Evolutionary conservation across 2,113 vertebrate species (phyloP).

Genomic region (Xyliphius kryptos): DNA sequence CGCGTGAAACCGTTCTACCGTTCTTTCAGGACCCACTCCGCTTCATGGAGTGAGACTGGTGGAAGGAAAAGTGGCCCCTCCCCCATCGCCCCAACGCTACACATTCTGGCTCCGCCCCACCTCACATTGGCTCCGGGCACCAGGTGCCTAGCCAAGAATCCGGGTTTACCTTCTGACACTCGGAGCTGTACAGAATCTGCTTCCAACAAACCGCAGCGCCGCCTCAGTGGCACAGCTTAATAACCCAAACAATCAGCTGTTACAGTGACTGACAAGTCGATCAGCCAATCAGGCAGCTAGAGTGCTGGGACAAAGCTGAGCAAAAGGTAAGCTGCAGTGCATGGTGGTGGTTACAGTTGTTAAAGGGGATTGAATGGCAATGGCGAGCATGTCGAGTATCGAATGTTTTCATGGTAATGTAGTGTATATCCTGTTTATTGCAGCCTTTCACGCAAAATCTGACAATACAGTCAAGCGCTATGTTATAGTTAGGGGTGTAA

Average conservation of each 20-base stretch:
- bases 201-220: slow-evolving; percentile 15
- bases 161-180: slow-evolving; percentile 20
- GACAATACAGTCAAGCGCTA: too few species aligned
- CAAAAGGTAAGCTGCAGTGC: slow-evolving; percentile 21
- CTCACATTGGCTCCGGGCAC: slow-evolving; percentile 21
- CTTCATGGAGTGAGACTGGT: slow-evolving; percentile 39
- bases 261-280: slow-evolving; percentile 27
- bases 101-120: slow-evolving; percentile 24
- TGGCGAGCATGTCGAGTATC: too few species aligned
- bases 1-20: not conserved
- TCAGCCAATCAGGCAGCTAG: slow-evolving; percentile 37
- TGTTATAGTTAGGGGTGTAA: too few species aligned
- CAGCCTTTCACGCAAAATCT: too few species aligned
- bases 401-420: too few species aligned
- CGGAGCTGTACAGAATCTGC: slow-evolving; percentile 23
- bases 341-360: too few species aligned
- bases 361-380: too few species aligned
- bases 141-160: slow-evolving; percentile 24
- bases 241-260: slow-evolving; percentile 37
- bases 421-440: too few species aligned
- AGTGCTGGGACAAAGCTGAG: slow-evolving; percentile 34
- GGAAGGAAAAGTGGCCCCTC: slow-evolving; percentile 35
- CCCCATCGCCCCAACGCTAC: slow-evolving; percentile 32
- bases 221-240: slow-evolving; percentile 20
- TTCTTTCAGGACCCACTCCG: slow-evolving; percentile 38